Conservation (phyloP, 2,888 invertebrate genomes). For the Mimachlamys varia region DNA sequence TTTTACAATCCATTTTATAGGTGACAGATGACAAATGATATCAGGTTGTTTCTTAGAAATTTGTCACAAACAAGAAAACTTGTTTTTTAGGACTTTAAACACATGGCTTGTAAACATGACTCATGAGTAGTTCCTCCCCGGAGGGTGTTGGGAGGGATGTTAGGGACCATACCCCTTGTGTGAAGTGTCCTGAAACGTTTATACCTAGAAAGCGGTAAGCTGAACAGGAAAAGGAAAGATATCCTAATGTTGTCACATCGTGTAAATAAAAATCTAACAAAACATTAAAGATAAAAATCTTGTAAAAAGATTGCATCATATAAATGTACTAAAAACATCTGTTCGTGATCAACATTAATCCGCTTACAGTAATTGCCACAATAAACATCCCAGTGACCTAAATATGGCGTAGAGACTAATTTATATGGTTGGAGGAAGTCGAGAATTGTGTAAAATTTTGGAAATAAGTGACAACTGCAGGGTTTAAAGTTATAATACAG, state of each 20-base stretch:
- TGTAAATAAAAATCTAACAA: background rate
- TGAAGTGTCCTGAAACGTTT: background rate
- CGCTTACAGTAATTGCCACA: background rate
- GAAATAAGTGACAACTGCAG: background rate
- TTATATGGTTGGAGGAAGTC: background rate
- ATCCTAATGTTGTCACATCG: background rate
- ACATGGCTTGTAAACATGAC: background rate
- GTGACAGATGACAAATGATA: constrained; percentile 16
- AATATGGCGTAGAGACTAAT: background rate
- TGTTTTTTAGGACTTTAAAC: background rate
- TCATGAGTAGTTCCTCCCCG: background rate
- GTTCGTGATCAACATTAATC: background rate
- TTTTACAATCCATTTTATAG: background rate
- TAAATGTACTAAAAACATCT: background rate
- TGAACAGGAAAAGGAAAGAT: background rate
- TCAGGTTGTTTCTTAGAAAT: background rate
- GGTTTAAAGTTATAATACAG: background rate
- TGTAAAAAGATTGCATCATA: constrained; percentile 24
- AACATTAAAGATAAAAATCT: background rate
- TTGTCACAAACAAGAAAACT: background rate
- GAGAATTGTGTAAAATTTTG: too few species aligned
- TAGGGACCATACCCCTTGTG: background rate
- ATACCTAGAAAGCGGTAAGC: background rate
- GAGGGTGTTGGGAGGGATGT: background rate
- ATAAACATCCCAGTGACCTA: background rate